These are phyloP conservation scores for Fregata magnificens DNA, from an alignment of 2,113 vertebrate genomes.

Conservation along the genomic window DNA sequence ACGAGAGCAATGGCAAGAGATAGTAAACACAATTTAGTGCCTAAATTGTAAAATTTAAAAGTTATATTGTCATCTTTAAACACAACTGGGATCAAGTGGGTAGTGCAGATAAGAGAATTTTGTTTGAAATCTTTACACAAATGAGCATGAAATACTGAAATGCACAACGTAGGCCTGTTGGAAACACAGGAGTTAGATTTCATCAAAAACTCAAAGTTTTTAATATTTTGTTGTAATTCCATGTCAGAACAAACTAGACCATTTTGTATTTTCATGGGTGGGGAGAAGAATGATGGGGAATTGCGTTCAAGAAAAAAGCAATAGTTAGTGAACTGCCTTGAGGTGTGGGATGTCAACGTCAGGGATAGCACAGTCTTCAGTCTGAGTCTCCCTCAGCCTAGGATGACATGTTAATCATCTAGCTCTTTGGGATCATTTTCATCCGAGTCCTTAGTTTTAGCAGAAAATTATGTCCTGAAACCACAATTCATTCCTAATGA, in stretches of 20 bases:
- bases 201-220: not conserved
- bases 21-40: not conserved
- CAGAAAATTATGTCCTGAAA: conserved; percentile 1
- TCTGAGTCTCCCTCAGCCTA: not conserved
- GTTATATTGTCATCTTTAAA: not conserved
- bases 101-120: not conserved
- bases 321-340: not conserved
- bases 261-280: not conserved
- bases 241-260: not conserved
- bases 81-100: not conserved
- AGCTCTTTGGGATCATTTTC: not conserved
- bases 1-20: not conserved
- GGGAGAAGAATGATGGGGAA: not conserved
- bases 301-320: not conserved
- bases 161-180: not conserved
- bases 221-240: not conserved
- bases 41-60: not conserved
- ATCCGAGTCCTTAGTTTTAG: not conserved
- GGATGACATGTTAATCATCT: not conserved
- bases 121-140: not conserved
- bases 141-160: not conserved
- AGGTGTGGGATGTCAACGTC: not conserved
- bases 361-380: not conserved
- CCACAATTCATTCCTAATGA: not conserved
- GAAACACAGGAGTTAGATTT: not conserved